Evolutionary conservation across 2,888 invertebrate species (phyloP).

Genomic region (Cabera pusaria): DNA sequence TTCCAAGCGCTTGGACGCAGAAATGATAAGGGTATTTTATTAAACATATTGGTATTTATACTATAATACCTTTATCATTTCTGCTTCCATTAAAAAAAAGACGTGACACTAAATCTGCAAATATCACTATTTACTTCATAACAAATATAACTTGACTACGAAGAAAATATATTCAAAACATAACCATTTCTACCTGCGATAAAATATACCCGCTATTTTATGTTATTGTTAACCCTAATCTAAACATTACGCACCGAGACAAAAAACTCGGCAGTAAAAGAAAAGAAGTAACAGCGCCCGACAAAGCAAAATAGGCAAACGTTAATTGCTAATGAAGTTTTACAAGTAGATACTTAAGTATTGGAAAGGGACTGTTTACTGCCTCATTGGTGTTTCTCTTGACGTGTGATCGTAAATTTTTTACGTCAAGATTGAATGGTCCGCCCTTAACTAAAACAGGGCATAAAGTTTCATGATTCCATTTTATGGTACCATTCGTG

Average conservation of each 20-base stretch:
- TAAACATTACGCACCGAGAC: slow-evolving; percentile 13
- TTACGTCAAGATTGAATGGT: slow-evolving; percentile 79
- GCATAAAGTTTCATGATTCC: slow-evolving; percentile 79
- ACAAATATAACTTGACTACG: slow-evolving; percentile 15
- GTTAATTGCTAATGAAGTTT: slow-evolving; percentile 76
- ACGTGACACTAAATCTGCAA: slow-evolving; percentile 16
- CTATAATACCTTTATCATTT: slow-evolving; percentile 12
- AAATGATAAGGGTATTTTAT: no score
- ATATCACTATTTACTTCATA: slow-evolving; percentile 14
- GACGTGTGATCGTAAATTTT: slow-evolving; percentile 80
- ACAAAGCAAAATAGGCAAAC: slow-evolving; percentile 46
- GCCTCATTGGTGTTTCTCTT: slow-evolving; percentile 80
- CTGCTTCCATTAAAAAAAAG: slow-evolving; percentile 12
- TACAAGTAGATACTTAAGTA: slow-evolving; percentile 67
- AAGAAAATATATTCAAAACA: slow-evolving; percentile 23
- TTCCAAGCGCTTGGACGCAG: no score
- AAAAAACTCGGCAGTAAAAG: slow-evolving; percentile 28
- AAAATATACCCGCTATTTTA: slow-evolving; percentile 11
- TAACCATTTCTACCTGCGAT: slow-evolving; percentile 8
- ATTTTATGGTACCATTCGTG: slow-evolving; percentile 74
- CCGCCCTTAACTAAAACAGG: slow-evolving; percentile 79
- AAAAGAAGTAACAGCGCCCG: slow-evolving; percentile 38
- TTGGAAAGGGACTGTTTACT: slow-evolving; percentile 72
- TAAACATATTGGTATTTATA: no score
- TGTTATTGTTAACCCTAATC: slow-evolving; percentile 9